Evolutionary conservation across 2,797 vertebrate species (phyloP), one percentile per base, ranked within the genome.

Genomic region (Coilia nasus): DNA sequence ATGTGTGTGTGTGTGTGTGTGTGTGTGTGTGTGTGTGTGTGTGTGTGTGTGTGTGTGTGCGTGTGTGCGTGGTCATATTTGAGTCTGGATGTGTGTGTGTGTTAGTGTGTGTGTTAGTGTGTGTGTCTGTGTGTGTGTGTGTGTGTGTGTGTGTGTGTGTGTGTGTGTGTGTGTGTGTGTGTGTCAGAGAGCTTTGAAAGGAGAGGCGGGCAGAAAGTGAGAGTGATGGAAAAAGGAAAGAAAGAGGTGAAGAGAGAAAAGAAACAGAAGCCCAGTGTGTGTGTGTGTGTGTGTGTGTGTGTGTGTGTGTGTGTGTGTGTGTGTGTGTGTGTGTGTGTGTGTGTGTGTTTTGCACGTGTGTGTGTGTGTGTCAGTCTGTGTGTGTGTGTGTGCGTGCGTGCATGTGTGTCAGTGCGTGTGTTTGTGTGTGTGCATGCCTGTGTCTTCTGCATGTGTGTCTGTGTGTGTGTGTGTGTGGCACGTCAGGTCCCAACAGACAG

Each of bases 351-450:
- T 90, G 90, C 91, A 89, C 93, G 90, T 89, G 90, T 91, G 89
- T 93, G 90, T 90, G 90, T 91, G 89, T 93, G 90, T 90, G 90
- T 91, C 89, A 93, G 90, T 90, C 90, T 91, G 90, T 93, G 90
- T 90, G 90, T 91, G 90, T 93, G 90, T 85, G 90, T 89, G 90
- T 88, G 88, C 86, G 91, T 21, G 57, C 23, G n/a, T 23, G 21
- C n/a, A n/a, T 62, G 59, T 62, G 59, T 62, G 59, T 62, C 14
- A 19, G 19, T 59, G 19, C 21, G 60, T 25, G n/a, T 71, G 23
- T 25, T 10, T 2, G 23, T 14, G 64, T 12, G 64, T 12, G 64
- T 28, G 64, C 14, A 10, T 3, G 46, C 10, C 3, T 3, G 46
- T 4, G 46, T 47, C 3, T 41, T 41, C 5, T 9, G 14, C 15